phyloP scores from a whole-genome alignment of 2,797 vertebrate genomes.

The Esox lucius region DNA sequence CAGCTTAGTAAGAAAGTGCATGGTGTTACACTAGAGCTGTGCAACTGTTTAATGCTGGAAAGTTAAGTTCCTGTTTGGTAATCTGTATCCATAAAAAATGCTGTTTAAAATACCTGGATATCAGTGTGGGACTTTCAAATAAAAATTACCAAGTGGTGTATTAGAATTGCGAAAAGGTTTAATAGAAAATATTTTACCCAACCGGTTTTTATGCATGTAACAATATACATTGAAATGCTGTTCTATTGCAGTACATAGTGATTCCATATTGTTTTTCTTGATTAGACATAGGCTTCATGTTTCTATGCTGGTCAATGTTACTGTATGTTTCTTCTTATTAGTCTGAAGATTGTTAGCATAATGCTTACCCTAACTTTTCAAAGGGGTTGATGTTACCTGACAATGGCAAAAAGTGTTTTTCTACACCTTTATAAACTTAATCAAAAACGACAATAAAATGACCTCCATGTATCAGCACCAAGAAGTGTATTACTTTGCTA shows the following conservation, averaged over 20 bases:
- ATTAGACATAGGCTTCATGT: neutral
- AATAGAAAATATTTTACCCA: neutral
- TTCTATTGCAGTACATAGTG: neutral
- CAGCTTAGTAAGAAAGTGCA: neutral
- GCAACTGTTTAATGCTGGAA: neutral
- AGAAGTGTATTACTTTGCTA: neutral
- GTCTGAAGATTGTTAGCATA: neutral
- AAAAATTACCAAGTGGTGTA: neutral
- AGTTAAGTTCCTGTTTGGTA: neutral
- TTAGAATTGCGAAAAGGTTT: too few species aligned
- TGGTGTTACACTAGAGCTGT: neutral
- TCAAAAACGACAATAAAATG: neutral
- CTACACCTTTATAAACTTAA: neutral
- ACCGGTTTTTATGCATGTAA: neutral
- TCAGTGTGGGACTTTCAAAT: neutral
- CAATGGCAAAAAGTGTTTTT: neutral
- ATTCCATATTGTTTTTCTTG: neutral
- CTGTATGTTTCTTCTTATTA: neutral
- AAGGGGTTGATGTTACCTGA: neutral
- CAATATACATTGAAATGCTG: neutral
- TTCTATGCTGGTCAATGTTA: neutral
- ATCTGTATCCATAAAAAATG: neutral
- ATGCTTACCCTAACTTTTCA: neutral
- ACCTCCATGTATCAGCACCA: neutral
- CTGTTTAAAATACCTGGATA: neutral